These are phyloP conservation scores for Protophormia terraenovae DNA, from an alignment of 2,888 invertebrate genomes.

Conservation along the genomic window DNA sequence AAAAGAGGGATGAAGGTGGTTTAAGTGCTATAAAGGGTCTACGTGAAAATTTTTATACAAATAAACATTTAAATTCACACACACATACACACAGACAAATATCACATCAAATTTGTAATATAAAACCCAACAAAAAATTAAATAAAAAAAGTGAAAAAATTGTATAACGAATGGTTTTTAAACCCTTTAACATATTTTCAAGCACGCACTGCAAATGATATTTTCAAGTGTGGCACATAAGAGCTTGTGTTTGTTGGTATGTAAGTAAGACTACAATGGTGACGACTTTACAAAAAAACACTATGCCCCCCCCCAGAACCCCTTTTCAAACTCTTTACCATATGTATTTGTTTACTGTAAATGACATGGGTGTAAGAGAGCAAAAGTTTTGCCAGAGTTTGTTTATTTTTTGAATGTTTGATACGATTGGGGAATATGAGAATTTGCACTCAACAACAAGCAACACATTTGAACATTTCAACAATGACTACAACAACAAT, in stretches of 20 bases:
- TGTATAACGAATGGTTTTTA: conserved; percentile 54
- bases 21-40: not conserved
- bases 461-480: conserved; percentile 1
- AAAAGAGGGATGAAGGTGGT: not conserved
- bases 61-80: not conserved
- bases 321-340: not conserved
- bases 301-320: not conserved
- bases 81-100: not conserved
- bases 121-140: conserved; percentile 7
- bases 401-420: conserved; percentile 11
- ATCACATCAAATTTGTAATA: conserved; percentile 41
- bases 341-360: conserved; percentile 43
- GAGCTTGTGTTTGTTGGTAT: conserved; percentile 35
- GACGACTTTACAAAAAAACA: conserved; percentile 41
- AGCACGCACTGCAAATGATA: conserved; percentile 70
- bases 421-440: conserved; percentile 6
- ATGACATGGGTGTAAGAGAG: conserved; percentile 26
- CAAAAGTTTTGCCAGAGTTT: conserved; percentile 4
- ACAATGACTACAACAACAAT: not conserved
- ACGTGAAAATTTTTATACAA: not conserved
- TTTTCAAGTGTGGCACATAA: conserved; percentile 62
- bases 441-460: conserved; percentile 31
- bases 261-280: conserved; percentile 17
- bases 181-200: conserved; percentile 69
- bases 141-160: not conserved